Evolutionary conservation across 2,888 invertebrate genomes (phyloP), one percentile per base, ranked within the genome.

Genomic region (Cecidostiba fungosa): DNA sequence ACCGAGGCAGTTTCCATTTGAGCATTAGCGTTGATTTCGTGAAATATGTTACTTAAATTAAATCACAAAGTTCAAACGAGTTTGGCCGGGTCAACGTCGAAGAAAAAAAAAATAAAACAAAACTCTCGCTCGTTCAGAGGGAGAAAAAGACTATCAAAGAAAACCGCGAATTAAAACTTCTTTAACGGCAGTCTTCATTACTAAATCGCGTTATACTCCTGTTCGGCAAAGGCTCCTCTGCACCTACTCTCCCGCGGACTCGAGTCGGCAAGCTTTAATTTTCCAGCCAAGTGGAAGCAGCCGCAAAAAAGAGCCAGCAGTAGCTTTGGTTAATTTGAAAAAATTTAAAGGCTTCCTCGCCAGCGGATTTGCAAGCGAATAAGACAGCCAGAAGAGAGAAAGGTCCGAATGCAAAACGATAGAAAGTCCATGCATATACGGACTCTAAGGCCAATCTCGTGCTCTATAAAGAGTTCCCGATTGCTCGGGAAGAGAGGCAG

Each of bases 151-250:
- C 74, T 47, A 79, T 79, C 79, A 39, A 66, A 78, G 66, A 50
- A 74, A 36, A 32, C 66, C 50, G 73, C 70, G 36, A 84, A 84
- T 84, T 78, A 84, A 84, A 84, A 84, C 79, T 84, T 84, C 50
- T 36, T 39, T 74, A 84, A 84, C 74, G 74, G 79, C 79, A 74
- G 74, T 59, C 84, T 79, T 84, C 78, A 77, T 84, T 84, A 78
- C 78, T 73, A 78, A 84, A 84, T 84, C 84, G 78, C 78, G 78
- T 76, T 78, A 78, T 59, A 36, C 72, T 29, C 10, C 26, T 26
- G 4, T 26, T 66, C n/a, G 12, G 14, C 66, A 66, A 66, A 66
- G 29, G 66, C 26, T 29, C 23, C 19, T n/a, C 6, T 23, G 10
- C 6, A 23, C 54, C 50, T 16, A n/a, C 54, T 54, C 19, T 2